A percentile compares a stretch with the other conserved stretches of the same genome.
Conservation (phyloP, 2,797 vertebrate genomes). For the Oreonectes daqikongensis region DNA sequence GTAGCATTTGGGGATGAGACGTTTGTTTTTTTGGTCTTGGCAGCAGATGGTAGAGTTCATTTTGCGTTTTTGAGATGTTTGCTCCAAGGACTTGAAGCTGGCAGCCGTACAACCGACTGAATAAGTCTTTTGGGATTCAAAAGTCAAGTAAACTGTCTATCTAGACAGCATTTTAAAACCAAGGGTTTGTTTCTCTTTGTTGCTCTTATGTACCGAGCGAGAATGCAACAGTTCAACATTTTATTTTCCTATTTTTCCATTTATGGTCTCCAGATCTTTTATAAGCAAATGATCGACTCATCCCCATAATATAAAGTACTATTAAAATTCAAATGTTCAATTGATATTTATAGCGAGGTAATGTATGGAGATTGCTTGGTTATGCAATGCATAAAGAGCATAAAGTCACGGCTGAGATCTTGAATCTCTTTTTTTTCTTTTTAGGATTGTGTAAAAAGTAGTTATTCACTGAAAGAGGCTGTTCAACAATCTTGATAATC, state of each 20-base stretch:
- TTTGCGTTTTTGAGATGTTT: conserved; percentile 30
- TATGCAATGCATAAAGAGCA: too few relatives aligned
- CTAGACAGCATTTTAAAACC: background rate
- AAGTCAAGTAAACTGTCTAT: background rate
- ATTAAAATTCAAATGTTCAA: too few relatives aligned
- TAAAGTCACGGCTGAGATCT: too few relatives aligned
- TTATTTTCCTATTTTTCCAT: too few relatives aligned
- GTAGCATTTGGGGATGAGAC: background rate
- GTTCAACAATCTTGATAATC: too few relatives aligned
- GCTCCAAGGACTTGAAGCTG: conserved; percentile 11
- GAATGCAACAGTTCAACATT: too few relatives aligned
- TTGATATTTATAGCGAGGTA: too few relatives aligned
- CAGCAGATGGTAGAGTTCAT: conserved; percentile 31
- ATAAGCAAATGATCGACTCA: too few relatives aligned
- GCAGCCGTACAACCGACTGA: conserved; percentile 23
- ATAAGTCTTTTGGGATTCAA: conserved; percentile 26
- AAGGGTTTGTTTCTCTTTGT: background rate
- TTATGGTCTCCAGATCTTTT: too few relatives aligned
- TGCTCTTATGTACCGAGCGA: too few relatives aligned
- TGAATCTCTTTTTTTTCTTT: background rate
- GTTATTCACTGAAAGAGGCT: background rate
- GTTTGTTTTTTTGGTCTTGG: conserved; percentile 22
- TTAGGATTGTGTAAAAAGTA: background rate
- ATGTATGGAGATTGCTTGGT: too few relatives aligned
- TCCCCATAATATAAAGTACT: too few relatives aligned